These are phyloP conservation scores for Eucidaris tribuloides DNA, from an alignment of 35 echinoderm and acorn worm genomes.

Conservation along the genomic window DNA sequence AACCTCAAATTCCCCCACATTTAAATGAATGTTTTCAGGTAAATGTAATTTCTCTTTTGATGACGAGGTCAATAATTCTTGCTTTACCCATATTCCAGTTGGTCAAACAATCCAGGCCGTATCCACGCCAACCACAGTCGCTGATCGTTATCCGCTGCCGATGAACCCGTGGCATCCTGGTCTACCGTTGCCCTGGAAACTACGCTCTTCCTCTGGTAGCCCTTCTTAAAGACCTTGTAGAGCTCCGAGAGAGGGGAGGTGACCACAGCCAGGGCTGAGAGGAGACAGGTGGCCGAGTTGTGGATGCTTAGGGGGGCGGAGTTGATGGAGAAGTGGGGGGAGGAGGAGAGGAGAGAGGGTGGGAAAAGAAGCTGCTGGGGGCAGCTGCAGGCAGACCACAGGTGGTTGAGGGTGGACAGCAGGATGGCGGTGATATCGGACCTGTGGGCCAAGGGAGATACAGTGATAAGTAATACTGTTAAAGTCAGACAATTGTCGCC, in stretches of 20 bases:
- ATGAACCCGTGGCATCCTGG: not conserved
- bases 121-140: conserved; percentile 79
- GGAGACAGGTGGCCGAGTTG: conserved; percentile 69
- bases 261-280: conserved; percentile 62
- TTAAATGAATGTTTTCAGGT: too few species aligned
- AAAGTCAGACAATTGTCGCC: too few species aligned
- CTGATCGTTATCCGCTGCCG: not conserved
- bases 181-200: not conserved
- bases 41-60: too few species aligned
- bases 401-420: conserved; percentile 52
- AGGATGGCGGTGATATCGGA: conserved; percentile 79
- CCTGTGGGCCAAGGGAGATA: conserved; percentile 41
- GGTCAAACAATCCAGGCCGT: conserved; percentile 65
- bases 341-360: conserved; percentile 15
- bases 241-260: conserved; percentile 70
- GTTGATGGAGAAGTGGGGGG: conserved; percentile 34
- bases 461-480: too few species aligned
- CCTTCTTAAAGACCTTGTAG: conserved; percentile 86
- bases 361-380: conserved; percentile 58
- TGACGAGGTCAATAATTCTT: too few species aligned
- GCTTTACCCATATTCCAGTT: conserved; percentile 61
- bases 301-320: conserved; percentile 39
- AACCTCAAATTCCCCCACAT: too few species aligned
- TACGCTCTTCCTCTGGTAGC: conserved; percentile 68
- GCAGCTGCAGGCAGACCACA: conserved; percentile 60